A percentile compares a stretch with the other conserved stretches of the same genome.
Evolutionary conservation across 2,113 vertebrate genomes (phyloP).

Genomic region (human): DNA sequence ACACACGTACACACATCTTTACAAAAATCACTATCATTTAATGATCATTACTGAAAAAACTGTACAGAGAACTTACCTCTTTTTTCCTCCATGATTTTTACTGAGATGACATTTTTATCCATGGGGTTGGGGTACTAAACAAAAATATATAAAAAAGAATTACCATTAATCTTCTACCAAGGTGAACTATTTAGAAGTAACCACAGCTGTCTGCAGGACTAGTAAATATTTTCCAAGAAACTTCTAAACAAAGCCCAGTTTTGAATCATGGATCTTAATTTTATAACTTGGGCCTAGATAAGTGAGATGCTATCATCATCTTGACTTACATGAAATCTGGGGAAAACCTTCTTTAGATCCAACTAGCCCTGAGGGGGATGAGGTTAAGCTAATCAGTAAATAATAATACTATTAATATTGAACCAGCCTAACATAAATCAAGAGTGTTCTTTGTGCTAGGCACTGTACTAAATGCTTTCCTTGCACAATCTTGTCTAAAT

Average conservation of each 20-base stretch:
- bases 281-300: not conserved
- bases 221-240: conserved; percentile 39
- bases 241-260: not conserved
- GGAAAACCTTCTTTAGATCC: not conserved
- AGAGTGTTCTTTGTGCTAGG: not conserved
- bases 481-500: not conserved
- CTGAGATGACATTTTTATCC: conserved; percentile 80
- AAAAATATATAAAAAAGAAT: conserved; percentile 61
- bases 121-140: conserved; percentile 83
- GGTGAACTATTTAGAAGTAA: not conserved
- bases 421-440: not conserved
- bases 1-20: not conserved
- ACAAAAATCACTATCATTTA: not conserved
- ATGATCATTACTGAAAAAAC: not conserved
- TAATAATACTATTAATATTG: not conserved
- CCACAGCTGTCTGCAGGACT: not conserved
- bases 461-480: not conserved
- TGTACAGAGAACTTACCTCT: conserved; percentile 78
- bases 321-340: not conserved
- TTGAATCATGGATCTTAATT: not conserved
- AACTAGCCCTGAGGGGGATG: not conserved
- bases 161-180: not conserved
- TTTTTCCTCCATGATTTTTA: conserved; percentile 83
- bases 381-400: not conserved
- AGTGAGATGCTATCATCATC: not conserved